Evolutionary conservation across 2,797 vertebrate genomes (phyloP), one percentile per base, ranked within the genome.

Genomic region (Petrocephalus sullivani): DNA sequence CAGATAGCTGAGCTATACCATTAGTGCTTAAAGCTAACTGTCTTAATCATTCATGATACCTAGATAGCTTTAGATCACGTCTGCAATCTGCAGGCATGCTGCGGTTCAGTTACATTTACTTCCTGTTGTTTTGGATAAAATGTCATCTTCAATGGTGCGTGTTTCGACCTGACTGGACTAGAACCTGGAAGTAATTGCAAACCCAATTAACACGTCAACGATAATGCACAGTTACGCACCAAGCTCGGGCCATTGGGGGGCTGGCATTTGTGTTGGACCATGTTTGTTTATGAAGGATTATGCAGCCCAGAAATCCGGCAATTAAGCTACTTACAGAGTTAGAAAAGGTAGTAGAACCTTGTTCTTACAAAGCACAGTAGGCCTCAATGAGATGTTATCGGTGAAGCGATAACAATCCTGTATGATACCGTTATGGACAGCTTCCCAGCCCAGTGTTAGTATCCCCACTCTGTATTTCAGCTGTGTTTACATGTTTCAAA

Each of bases 141-240:
- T 5, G 49, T 21, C 1, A 6, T 71, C 64, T 37, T 37, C 64
- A 37, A 53, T 9, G n/a, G 28, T 19, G 58, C 37, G 8, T 64
- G 71, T 4, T 23, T 21, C 33, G 56, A 87, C 88, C 82, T 54
- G 89, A 90, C 91, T 93, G 92, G 90, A 88, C 57, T 3, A 7
- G 64, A 56, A 89, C 94, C 95, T 95, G 95, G 94, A 92, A 95
- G 92, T 93, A 94, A 94, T 95, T 94, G 90, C 88, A 88, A 71
- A 85, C 90, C 67, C 90, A 88, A 92, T 96, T 94, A 94, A 95
- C 93, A 90, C 92, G 92, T 91, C 93, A 92, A 10, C 90, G 91
- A 88, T 93, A 90, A 94, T 90, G 88, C 89, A 89, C 85, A 93
- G 91, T 88, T 91, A 89, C 88, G 91, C 89, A 91, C 93, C 93